Evolutionary conservation across 23 tunicate genomes (phyloP).

Genomic region (Trididemnum miniatum): DNA sequence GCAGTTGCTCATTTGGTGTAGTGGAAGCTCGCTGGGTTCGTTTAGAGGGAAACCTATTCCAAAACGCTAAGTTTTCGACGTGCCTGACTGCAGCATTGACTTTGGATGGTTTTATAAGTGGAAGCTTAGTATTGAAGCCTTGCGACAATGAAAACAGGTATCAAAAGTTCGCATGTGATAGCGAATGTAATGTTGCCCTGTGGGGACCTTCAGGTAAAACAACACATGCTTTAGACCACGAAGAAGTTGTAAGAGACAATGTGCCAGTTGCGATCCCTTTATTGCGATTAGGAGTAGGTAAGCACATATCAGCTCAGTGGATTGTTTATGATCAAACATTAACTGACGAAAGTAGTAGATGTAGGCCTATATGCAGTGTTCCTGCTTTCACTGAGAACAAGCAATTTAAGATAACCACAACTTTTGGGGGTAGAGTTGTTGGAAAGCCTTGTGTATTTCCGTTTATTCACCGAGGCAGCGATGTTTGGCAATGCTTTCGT

Average conservation of each 20-base stretch:
- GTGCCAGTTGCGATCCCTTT: background rate
- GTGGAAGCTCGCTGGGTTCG: background rate
- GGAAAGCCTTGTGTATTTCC: constrained; percentile 77
- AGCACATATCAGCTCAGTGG: constrained; percentile 23
- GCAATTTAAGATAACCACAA: constrained; percentile 8
- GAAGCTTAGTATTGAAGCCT: background rate
- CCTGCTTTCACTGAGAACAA: background rate
- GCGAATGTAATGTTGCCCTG: background rate
- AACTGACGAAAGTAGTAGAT: background rate
- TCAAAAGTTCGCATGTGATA: constrained; percentile 46
- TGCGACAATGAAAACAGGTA: constrained; percentile 12
- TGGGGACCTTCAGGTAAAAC: background rate
- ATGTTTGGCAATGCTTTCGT: constrained; percentile 42
- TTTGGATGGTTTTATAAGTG: background rate
- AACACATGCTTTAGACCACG: constrained; percentile 12
- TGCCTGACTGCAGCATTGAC: constrained; percentile 9
- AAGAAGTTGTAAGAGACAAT: background rate
- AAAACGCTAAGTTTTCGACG: background rate
- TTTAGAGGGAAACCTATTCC: background rate
- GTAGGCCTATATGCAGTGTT: constrained; percentile 32
- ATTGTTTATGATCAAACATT: background rate
- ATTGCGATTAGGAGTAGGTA: background rate
- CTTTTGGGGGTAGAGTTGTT: constrained; percentile 47
- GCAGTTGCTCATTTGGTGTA: background rate
- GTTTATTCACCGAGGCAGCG: constrained; percentile 40